Evolutionary conservation across 2,888 invertebrate species (phyloP).

Genomic region (Acanthosepion lycidas): DNA sequence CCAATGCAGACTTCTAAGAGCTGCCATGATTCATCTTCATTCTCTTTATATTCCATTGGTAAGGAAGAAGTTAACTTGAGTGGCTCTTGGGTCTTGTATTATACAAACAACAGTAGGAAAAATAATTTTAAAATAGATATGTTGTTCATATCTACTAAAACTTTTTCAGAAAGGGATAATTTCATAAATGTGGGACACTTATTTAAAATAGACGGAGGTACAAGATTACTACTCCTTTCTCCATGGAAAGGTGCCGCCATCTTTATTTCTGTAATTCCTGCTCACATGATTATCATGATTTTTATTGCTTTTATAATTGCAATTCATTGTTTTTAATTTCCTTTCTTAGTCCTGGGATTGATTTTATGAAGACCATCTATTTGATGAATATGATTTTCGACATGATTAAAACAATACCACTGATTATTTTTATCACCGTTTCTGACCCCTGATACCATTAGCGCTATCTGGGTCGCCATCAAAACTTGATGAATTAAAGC

Average conservation of each 20-base stretch:
- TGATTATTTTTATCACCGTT: neutral
- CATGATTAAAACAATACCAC: neutral
- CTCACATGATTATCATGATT: neutral
- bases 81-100: too few species aligned
- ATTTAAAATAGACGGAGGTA: too few species aligned
- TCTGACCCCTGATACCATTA: neutral
- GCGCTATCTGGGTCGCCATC: neutral
- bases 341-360: neutral
- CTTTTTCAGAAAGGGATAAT: too few species aligned
- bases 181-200: too few species aligned
- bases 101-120: too few species aligned
- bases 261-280: neutral
- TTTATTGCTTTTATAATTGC: neutral
- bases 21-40: too few species aligned
- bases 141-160: too few species aligned
- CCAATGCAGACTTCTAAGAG: too few species aligned
- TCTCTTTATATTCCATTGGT: too few species aligned
- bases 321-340: conserved; percentile 33
- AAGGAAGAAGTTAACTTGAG: too few species aligned
- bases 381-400: neutral
- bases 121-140: too few species aligned
- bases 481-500: neutral
- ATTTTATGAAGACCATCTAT: neutral
- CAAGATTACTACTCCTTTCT: neutral
- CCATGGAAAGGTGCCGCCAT: neutral